Base-by-base conservation (phyloP, 2,888 invertebrate genomes). In the Caenorhabditis sp. region DNA sequence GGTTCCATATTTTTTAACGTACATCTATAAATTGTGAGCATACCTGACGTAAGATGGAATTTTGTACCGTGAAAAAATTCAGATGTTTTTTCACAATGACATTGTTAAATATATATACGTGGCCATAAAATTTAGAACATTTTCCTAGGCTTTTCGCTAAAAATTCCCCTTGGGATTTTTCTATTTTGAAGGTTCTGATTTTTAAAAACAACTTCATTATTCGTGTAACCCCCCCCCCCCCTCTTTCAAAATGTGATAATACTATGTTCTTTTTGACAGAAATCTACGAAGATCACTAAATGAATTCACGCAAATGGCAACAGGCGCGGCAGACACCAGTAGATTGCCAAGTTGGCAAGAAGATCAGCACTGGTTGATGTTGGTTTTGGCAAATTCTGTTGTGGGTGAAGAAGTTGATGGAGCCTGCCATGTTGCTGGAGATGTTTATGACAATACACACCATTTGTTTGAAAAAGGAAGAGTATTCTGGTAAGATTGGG, bases 361-460 rank as follows among this genome's bases (percentile, higher is more conserved):
- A 89, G 95, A 95, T 89, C 89, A 95, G 24, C 94, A 95, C 88
- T 95, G 95, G 95, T 91, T 93, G 31, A 89, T 95, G 27, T 91
- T 95, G 84, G 92, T 95, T 62, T 84, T 90, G 58, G 81, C 76
- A 17, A 68, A 74, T 21, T 76, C 80, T 12, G 58, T 82, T 3
- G 78, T 79, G 21, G 70, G 70, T 1, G 81, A 82, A 54, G 81
- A 82, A 43, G 36, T 69, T 23, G 81, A 82, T 36, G 80, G 80
- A 26, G 62, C 76, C 1, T 82, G 82, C 53, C 75, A 78, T 31
- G 61, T 80, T 21, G 61, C 74, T 0, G 63, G 58, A 8, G 82
- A 82, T 26, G 72, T 82, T 4, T 81, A 67, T 58, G 77, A 79
- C n/a, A 27, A 70, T 17, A 60, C 69, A 14, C 64, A 62, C 26